These are phyloP conservation scores for Gavia stellata DNA, from an alignment of 2,113 vertebrate genomes.

Conservation along the genomic window DNA sequence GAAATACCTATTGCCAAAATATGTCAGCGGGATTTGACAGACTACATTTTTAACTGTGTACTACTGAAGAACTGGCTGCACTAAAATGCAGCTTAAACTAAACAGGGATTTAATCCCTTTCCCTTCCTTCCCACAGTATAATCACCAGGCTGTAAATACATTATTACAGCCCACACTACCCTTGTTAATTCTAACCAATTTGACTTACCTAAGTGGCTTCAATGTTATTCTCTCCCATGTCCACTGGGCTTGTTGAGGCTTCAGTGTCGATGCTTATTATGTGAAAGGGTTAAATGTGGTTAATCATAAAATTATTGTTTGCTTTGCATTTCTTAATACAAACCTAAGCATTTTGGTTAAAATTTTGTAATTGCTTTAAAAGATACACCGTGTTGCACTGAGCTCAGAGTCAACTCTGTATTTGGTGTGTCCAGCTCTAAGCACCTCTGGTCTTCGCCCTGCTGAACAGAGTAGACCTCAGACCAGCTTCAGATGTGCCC, in stretches of 20 bases:
- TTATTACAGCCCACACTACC: not conserved
- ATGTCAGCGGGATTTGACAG: slow-evolving; percentile 13
- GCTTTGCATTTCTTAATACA: not conserved
- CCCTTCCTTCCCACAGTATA: not conserved
- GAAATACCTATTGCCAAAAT: slow-evolving; percentile 33
- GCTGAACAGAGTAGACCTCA: not conserved
- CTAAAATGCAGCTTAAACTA: not conserved
- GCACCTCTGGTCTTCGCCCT: not conserved
- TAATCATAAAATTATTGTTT: not conserved
- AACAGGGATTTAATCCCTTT: not conserved
- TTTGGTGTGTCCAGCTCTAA: not conserved
- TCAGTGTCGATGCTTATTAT: not conserved
- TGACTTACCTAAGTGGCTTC: not conserved
- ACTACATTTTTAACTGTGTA: slow-evolving; percentile 18
- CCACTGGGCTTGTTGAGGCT: not conserved
- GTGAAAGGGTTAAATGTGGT: not conserved
- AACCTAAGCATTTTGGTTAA: not conserved
- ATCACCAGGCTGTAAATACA: not conserved
- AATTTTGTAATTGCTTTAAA: not conserved
- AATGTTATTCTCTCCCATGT: not conserved
- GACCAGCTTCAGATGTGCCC: not conserved
- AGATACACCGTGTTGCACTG: not conserved
- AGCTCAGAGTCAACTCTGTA: not conserved
- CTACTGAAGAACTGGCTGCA: not conserved
- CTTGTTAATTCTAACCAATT: not conserved